phyloP scores from a whole-genome alignment of 2,888 invertebrate species.

The Lampropteryx suffumata region DNA sequence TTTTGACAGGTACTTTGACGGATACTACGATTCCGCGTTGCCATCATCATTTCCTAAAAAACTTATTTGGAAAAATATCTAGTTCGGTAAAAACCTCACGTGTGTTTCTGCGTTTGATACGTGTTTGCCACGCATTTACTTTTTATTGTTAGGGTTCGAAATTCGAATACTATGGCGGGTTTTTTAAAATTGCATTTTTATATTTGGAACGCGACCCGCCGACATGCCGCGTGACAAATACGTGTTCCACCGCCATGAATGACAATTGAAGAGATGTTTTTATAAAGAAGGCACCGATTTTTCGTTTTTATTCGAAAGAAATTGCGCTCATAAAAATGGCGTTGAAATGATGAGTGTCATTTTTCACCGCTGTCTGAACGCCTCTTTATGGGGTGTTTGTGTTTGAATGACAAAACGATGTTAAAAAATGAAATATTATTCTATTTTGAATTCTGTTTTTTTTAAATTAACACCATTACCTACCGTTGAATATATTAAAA shows the following conservation, averaged over 20 bases:
- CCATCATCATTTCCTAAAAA: no score
- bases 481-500: no score
- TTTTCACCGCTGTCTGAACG: slow-evolving; percentile 76
- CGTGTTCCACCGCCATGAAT: slow-evolving; percentile 79
- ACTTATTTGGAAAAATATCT: slow-evolving; percentile 26
- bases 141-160: slow-evolving; percentile 76
- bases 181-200: slow-evolving; percentile 83
- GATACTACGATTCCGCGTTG: no score
- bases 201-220: slow-evolving; percentile 78
- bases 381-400: slow-evolving; percentile 75
- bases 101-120: slow-evolving; percentile 59
- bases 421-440: slow-evolving; percentile 23
- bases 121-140: slow-evolving; percentile 67
- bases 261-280: slow-evolving; percentile 82
- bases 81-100: slow-evolving; percentile 47
- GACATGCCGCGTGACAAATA: slow-evolving; percentile 80
- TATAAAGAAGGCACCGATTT: slow-evolving; percentile 66
- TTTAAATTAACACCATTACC: no score
- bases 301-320: slow-evolving; percentile 79
- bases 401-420: slow-evolving; percentile 59
- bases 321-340: slow-evolving; percentile 79
- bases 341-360: slow-evolving; percentile 79
- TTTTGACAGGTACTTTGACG: no score
- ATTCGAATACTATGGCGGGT: slow-evolving; percentile 67
- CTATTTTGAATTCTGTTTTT: not conserved